phyloP scores from a whole-genome alignment of 2,113 vertebrate genomes.

The Laterallus jamaicensis region DNA sequence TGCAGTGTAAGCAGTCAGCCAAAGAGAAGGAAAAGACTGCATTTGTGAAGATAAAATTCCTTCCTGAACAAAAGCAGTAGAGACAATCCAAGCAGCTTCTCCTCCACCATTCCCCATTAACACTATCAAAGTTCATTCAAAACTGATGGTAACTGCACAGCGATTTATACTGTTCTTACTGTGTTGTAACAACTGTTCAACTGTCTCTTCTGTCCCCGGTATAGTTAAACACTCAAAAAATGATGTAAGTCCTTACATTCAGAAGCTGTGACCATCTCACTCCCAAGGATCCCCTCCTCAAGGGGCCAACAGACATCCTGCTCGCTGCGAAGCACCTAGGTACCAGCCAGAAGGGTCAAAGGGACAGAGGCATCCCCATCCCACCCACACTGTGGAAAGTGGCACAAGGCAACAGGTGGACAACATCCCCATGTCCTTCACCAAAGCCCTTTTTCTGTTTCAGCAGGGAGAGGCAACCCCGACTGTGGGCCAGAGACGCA shows the following conservation, averaged over 20 bases:
- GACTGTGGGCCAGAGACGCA: too few species aligned
- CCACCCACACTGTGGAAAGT: neutral
- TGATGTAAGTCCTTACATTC: neutral
- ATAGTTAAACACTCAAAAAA: neutral
- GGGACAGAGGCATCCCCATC: neutral
- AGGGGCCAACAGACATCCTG: neutral
- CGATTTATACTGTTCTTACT: neutral
- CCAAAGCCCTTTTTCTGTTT: neutral
- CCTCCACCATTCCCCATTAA: neutral
- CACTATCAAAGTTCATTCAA: neutral
- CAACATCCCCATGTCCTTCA: neutral
- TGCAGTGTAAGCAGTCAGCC: neutral
- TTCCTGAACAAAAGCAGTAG: neutral
- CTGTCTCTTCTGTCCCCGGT: neutral
- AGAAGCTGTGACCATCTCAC: too few species aligned
- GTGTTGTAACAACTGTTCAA: neutral
- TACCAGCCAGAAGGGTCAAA: neutral
- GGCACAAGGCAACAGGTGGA: neutral
- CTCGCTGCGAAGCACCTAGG: rapidly evolving
- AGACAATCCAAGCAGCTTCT: neutral
- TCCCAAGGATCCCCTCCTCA: neutral
- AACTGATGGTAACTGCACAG: neutral
- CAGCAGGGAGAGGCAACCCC: neutral
- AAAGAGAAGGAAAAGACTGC: neutral
- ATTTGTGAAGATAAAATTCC: neutral